A percentile compares a stretch with the other conserved stretches of the same genome.
Evolutionary conservation across 1,140 invertebrate genomes (phyloP).

Genomic region (Radopholus similis): DNA sequence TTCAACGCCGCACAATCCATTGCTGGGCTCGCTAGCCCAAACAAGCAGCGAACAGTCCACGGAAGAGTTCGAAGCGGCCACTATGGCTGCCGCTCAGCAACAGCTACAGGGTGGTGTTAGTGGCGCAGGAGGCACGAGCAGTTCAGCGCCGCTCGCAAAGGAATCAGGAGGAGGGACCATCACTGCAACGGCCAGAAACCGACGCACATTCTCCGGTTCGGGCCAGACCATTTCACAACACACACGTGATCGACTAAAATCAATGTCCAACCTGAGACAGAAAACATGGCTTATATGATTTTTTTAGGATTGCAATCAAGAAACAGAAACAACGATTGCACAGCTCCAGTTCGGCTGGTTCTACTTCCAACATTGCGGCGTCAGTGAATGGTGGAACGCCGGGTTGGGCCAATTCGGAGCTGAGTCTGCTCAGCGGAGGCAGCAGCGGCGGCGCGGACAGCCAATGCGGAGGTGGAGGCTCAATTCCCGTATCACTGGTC

Average conservation of each 20-base stretch:
- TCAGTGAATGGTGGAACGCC: neutral
- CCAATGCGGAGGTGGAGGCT: neutral
- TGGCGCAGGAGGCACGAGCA: constrained; percentile 5
- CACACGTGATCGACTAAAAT: constrained; percentile 49
- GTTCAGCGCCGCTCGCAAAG: constrained; percentile 11
- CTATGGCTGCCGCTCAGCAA: constrained; percentile 1
- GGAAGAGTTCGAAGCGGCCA: constrained; percentile 5
- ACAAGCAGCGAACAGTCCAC: constrained; percentile 37
- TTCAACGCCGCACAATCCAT: neutral
- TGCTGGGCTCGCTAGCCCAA: constrained; percentile 18
- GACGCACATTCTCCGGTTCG: constrained; percentile 43
- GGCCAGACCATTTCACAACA: constrained; percentile 49
- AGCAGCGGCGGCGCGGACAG: neutral
- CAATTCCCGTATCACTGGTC: neutral
- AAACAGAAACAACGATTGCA: constrained; percentile 46
- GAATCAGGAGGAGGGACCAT: neutral
- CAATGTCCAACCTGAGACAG: constrained; percentile 19
- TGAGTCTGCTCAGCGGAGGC: constrained; percentile 14
- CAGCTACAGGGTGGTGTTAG: constrained; percentile 24
- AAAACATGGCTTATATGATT: neutral
- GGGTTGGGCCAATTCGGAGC: constrained; percentile 36
- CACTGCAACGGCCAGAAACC: constrained; percentile 25
- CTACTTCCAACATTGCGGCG: constrained; percentile 31
- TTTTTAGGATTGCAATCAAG: constrained; percentile 46
- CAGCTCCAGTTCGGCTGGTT: constrained; percentile 33